Percentiles rank a stretch among this genome's conserved stretches.
Conservation (phyloP, 2,797 vertebrate genomes). For the Anableps anableps region DNA sequence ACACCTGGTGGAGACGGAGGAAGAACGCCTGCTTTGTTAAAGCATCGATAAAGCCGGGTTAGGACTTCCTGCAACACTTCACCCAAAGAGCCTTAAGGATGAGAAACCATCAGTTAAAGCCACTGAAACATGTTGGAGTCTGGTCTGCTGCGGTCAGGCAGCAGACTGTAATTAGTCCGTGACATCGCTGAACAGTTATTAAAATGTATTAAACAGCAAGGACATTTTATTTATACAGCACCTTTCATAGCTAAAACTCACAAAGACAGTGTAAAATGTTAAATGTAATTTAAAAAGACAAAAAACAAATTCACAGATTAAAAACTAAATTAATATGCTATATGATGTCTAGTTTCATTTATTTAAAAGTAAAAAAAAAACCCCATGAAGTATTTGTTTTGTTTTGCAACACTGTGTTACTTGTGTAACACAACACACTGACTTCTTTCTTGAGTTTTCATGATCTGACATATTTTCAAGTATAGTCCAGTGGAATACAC, state of each 20-base stretch:
- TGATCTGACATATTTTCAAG: neutral
- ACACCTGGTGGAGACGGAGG: no score
- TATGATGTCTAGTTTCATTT: no score
- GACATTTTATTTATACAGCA: neutral
- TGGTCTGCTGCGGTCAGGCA: no score
- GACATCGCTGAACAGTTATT: neutral
- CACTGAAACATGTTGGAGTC: no score
- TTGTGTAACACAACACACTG: neutral
- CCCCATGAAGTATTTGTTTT: neutral
- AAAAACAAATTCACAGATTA: neutral
- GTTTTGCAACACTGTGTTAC: no score
- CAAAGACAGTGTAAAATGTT: neutral
- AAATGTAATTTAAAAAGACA: neutral
- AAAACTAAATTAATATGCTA: neutral
- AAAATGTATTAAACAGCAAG: neutral
- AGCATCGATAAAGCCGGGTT: neutral
- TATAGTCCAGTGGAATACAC: neutral
- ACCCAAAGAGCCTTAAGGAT: neutral
- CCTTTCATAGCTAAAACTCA: neutral
- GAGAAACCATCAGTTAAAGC: neutral
- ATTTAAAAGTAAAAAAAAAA: neutral
- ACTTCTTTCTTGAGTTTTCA: neutral
- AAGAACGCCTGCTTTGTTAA: neutral
- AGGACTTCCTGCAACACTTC: neutral
- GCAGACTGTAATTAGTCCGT: no score